These are phyloP conservation scores for Anseranas semipalmata DNA, from an alignment of 2,113 vertebrate species.

Conservation along the genomic window DNA sequence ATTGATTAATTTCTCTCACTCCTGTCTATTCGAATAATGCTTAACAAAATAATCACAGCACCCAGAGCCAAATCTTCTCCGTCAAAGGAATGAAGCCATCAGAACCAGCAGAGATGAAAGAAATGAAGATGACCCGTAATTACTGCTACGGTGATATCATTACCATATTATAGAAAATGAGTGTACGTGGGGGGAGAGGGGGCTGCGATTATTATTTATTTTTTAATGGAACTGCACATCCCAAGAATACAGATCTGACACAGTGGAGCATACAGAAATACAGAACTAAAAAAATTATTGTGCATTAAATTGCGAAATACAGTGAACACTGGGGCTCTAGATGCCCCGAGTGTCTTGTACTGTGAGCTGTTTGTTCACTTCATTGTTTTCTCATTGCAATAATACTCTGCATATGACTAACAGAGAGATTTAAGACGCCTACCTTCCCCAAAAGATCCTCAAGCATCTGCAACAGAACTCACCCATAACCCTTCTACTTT, in stretches of 20 bases:
- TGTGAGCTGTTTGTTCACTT: constrained; percentile 42
- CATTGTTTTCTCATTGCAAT: constrained; percentile 45
- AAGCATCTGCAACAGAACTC: constrained; percentile 23
- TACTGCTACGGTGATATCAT: constrained; percentile 83
- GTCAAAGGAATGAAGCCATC: constrained; percentile 89
- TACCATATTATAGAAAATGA: constrained; percentile 85
- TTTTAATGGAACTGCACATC: constrained; percentile 77
- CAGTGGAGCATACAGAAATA: constrained; percentile 56
- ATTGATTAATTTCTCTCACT: constrained; percentile 95
- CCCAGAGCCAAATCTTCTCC: constrained; percentile 79
- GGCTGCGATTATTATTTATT: constrained; percentile 78
- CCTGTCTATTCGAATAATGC: constrained; percentile 95
- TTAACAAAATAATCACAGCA: constrained; percentile 94
- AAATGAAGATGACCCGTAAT: constrained; percentile 90
- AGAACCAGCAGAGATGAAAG: constrained; percentile 88
- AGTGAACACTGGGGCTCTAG: constrained; percentile 27
- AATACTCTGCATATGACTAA: constrained; percentile 41
- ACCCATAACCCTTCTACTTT: constrained; percentile 45
- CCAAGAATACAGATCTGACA: constrained; percentile 76
- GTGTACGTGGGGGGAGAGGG: constrained; percentile 54
- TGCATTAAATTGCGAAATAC: constrained; percentile 63
- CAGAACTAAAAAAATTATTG: constrained; percentile 61
- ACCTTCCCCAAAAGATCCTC: constrained; percentile 14
- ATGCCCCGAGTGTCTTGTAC: constrained; percentile 20
- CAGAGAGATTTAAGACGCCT: constrained; percentile 54